These are phyloP conservation scores for Drosophila sproati DNA, from an alignment of 1,140 invertebrate genomes.

Conservation along the genomic window DNA sequence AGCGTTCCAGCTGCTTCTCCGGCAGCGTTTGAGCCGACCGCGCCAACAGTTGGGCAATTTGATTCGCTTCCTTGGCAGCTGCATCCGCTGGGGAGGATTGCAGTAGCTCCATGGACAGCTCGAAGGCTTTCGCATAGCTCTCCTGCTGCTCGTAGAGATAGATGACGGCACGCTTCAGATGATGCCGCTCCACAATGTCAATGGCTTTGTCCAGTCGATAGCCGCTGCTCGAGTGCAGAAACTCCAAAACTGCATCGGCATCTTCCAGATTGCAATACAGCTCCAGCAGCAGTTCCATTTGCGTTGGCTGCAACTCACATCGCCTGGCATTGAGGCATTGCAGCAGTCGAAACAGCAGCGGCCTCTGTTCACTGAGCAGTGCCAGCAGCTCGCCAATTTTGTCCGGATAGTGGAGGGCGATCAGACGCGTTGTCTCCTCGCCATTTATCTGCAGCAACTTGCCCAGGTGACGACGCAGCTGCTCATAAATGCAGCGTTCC, in stretches of 20 bases:
- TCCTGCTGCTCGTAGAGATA: conserved; percentile 85
- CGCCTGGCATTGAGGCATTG: conserved; percentile 87
- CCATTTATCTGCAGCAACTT: conserved; percentile 84
- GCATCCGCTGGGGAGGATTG: conserved; percentile 44
- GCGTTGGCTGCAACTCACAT: conserved; percentile 85
- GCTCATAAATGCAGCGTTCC: conserved; percentile 83
- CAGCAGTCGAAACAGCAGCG: conserved; percentile 87
- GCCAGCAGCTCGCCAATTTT: conserved; percentile 82
- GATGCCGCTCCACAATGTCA: conserved; percentile 82
- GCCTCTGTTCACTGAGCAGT: conserved; percentile 78
- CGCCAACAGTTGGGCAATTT: conserved; percentile 82
- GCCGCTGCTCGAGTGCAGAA: conserved; percentile 62
- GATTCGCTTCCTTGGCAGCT: conserved; percentile 38
- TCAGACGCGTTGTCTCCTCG: conserved; percentile 85
- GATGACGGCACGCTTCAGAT: conserved; percentile 82
- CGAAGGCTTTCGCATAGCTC: conserved; percentile 85
- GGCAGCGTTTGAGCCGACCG: conserved; percentile 83
- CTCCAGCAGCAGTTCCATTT: conserved; percentile 88
- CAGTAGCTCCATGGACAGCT: conserved; percentile 83
- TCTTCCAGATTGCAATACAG: conserved; percentile 89
- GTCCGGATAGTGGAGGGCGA: conserved; percentile 85
- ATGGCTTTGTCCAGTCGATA: conserved; percentile 84
- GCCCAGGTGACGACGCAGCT: conserved; percentile 85
- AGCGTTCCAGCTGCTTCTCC: conserved; percentile 78
- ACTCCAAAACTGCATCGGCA: conserved; percentile 59